Evolutionary conservation across 2,113 vertebrate genomes (phyloP).

Genomic region (Saimiri boliviensis): DNA sequence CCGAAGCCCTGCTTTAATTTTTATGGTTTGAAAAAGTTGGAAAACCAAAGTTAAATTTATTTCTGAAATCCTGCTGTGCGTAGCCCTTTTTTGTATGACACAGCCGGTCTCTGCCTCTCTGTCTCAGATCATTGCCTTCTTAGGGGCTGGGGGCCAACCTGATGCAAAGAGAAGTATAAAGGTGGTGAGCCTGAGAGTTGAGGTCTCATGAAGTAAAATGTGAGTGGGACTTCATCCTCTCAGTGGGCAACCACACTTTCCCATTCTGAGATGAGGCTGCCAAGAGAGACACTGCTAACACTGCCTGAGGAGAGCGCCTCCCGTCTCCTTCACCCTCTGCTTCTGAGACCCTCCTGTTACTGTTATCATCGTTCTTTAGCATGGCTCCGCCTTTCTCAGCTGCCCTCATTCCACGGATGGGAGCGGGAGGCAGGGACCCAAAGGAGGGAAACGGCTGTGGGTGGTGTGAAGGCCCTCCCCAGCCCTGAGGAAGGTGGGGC

Average conservation of each 20-base stretch:
- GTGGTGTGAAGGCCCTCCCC: not conserved
- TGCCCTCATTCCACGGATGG: conserved; percentile 14
- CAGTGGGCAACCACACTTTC: conserved; percentile 35
- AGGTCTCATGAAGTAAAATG: conserved; percentile 71
- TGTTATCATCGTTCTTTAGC: not conserved
- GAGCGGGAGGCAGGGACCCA: not conserved
- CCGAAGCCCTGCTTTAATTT: conserved; percentile 77
- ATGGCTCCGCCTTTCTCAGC: conserved; percentile 40
- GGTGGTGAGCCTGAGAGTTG: conserved; percentile 64
- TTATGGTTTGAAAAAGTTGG: conserved; percentile 71
- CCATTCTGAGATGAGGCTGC: not conserved
- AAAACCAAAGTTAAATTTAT: conserved; percentile 76
- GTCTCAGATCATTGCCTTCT: conserved; percentile 63
- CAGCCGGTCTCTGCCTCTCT: conserved; percentile 68
- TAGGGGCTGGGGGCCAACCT: conserved; percentile 23
- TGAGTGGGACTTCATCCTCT: conserved; percentile 73
- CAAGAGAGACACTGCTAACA: not conserved
- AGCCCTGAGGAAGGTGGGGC: not conserved
- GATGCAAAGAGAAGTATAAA: conserved; percentile 19
- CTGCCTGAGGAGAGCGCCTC: not conserved
- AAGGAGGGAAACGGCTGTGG: not conserved
- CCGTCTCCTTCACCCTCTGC: not conserved
- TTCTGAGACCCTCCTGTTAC: not conserved
- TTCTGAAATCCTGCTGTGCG: conserved; percentile 67
- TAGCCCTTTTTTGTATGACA: conserved; percentile 68